These are phyloP conservation scores for Porphyrio hochstetteri DNA, from an alignment of 2,113 vertebrate genomes.

Conservation along the genomic window DNA sequence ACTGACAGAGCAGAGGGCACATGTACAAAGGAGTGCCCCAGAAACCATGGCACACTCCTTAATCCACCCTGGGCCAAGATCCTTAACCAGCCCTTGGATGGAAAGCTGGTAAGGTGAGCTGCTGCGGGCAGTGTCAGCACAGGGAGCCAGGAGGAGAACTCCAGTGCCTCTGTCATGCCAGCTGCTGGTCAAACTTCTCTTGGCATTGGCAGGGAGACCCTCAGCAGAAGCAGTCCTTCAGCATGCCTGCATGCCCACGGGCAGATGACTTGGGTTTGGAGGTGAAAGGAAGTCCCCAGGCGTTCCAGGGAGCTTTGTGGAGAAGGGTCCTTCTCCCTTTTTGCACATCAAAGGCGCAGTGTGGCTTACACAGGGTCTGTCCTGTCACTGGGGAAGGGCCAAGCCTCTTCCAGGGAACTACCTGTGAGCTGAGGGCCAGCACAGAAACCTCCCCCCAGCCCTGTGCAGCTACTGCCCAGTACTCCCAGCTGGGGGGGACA, in stretches of 20 bases:
- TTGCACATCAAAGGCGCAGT: not conserved
- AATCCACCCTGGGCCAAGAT: not conserved
- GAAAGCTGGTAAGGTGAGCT: not conserved
- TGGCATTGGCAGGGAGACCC: fast-evolving
- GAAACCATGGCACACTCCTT: not conserved
- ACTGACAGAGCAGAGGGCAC: not conserved
- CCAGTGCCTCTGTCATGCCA: fast-evolving
- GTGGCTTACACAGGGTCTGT: not conserved
- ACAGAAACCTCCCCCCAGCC: not conserved
- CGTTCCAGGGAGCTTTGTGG: not conserved
- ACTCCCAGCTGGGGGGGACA: not conserved
- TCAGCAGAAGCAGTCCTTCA: fast-evolving
- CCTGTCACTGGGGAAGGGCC: not conserved
- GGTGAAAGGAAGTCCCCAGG: not conserved
- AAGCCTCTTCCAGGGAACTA: not conserved
- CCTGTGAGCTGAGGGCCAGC: not conserved
- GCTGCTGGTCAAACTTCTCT: not conserved
- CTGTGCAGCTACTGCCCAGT: fast-evolving
- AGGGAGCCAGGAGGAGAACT: not conserved
- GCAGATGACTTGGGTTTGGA: not conserved
- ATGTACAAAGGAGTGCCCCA: fast-evolving
- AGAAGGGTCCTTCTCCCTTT: not conserved
- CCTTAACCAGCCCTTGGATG: not conserved
- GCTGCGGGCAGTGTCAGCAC: not conserved
- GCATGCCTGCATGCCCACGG: no score